Percentiles rank a stretch among this genome's conserved stretches.
Conservation (phyloP, 2,113 vertebrate species). For the Asarcornis scutulata region DNA sequence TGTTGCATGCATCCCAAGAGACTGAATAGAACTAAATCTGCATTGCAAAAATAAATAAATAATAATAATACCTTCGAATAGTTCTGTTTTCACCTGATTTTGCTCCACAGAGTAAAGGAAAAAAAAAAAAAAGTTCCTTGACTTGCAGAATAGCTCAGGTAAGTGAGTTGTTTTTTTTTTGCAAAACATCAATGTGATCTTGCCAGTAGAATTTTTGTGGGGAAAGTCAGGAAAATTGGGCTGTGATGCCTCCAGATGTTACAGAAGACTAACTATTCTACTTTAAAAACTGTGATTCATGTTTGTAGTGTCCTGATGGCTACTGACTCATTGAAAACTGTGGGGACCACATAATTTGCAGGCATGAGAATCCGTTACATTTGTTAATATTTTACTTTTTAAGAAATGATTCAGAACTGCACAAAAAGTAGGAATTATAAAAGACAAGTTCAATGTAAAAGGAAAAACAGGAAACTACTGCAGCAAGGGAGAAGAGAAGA, state of each 20-base stretch:
- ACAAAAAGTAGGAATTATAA: background rate
- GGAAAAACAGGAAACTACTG: background rate
- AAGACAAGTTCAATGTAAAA: background rate
- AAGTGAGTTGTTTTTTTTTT: background rate
- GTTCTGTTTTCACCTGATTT: background rate
- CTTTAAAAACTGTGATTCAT: background rate
- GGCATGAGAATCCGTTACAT: background rate
- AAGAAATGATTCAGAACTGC: background rate
- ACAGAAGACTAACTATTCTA: background rate
- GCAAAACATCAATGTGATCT: background rate
- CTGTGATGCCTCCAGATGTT: background rate
- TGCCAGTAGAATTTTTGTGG: background rate
- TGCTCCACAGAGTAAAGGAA: background rate
- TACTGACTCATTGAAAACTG: background rate
- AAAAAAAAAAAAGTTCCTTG: background rate
- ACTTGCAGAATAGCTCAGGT: background rate
- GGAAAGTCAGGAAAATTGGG: background rate
- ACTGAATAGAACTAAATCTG: background rate
- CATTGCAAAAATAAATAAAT: background rate
- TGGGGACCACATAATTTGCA: background rate
- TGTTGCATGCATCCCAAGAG: background rate
- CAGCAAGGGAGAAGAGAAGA: background rate
- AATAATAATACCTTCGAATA: background rate
- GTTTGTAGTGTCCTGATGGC: background rate
- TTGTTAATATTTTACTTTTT: background rate